Evolutionary conservation across 1,140 invertebrate genomes (phyloP), one percentile per base, ranked within the genome.

Genomic region (Platyscapa corneri): DNA sequence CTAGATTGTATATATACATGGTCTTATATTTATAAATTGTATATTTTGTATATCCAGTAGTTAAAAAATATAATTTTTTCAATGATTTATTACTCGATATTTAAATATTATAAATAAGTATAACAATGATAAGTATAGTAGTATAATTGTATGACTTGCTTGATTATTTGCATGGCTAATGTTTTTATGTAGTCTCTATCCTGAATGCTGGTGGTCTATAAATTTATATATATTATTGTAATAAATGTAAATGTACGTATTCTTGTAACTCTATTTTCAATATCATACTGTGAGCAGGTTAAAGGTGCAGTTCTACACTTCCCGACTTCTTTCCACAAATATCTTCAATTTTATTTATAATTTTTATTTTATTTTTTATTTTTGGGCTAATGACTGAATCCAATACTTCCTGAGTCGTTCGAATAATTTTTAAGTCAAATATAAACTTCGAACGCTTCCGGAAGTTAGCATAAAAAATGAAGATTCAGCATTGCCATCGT

Each of bases 191-290:
- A 86, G 80, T 83, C 23, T 70, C 74, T 86, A 86, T 83, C 77
- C 76, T 76, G 82, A 46, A 86, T 80, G 67, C 85, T 86, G 85
- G 85, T 86, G 85, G 85, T 86, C 85, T 86, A 83, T 86, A 79
- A 46, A 80, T 75, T 77, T 37, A 81, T 82, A 60, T 49, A 32
- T 65, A 75, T 37, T 53, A 30, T 23, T 60, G 7, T 46, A 72
- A 65, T 27, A 39, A 49, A 65, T 76, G 67, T 74, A 60, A 37
- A 64, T 75, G 46, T 80, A n/a, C 37, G 20, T 56, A 60, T 53
- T 32, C 20, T 49, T 78, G 72, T 84, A 67, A 12, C 18, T 67
- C 23, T 84, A 42, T 80, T 49, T 42, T 34, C 16, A 42, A 79
- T 56, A 80, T 81, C 30, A 39, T 30, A 77, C 78, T 78, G 60